Evolutionary conservation across 2,113 vertebrate genomes (phyloP), one percentile per base, ranked within the genome.

Genomic region (Thamnaconus septentrionalis): DNA sequence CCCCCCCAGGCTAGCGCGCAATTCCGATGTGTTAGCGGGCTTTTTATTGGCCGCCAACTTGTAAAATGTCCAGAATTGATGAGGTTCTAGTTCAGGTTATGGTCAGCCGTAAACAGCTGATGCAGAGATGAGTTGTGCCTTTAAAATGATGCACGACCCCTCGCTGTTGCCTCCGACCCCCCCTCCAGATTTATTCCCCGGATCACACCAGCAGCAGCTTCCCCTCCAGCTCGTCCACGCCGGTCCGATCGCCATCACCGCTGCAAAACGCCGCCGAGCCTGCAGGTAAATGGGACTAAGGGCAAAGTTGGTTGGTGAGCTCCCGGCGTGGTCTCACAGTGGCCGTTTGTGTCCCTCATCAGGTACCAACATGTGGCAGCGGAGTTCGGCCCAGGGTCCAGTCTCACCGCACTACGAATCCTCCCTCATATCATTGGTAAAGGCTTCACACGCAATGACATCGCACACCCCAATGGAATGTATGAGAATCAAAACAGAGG

Each of bases 141-240:
- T 89, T 82, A 89, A 80, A 85, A 82, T 88, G 81, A 87, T 87
- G 79, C 63, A 88, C 80, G 63, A 85, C 85, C 80, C 83, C 52
- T 18, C 61, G 56, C 56, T 4, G n/a, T 8, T 41, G 66, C 48
- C 63, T 10, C 51, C 46, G 43, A 8, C 55, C 56, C 86, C 86
- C 80, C 61, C 87, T 78, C 41, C 88, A 99, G 97, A 99, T 99
- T 93, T 98, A 99, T 92, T 98, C 97, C 86, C 95, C 96, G 76
- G 97, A 98, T 90, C 95, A 98, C 84, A 97, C 94, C 88, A 98
- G 93, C 92, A 97, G 94, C 91, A 98, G 95, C 90, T 98, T 98
- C 82, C 94, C 96, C 82, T 97, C 95, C 62, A 97, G 96, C 88
- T 94, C 96, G 8, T 98, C 96, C 80, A 98, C 96, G 57, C 95